Base-by-base conservation (phyloP, 2,113 vertebrate species). In the Solenodon paradoxus region DNA sequence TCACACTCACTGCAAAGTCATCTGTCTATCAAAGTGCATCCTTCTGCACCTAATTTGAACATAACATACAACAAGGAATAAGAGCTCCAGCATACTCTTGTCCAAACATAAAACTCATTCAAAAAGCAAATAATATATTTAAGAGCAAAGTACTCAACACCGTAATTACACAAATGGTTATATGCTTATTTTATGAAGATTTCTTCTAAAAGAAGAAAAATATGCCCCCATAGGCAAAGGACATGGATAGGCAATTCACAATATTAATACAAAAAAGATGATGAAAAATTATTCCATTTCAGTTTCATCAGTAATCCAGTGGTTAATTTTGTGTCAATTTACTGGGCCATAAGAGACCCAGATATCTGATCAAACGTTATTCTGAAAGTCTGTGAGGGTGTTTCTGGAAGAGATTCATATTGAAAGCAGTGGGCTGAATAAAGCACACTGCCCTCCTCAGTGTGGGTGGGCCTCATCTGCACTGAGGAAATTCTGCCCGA, bases 11-110 rank as follows among this genome's bases (percentile, higher is more conserved):
- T 61, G 45, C 26, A 2, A 16, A 38, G 42, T 32, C 82, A 4
- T 1, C 59, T 83, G n/a, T 49, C 77, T 38, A 0, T 28, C 28
- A 24, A 0, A 13, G 5, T 2, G 2, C 8, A 5, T 4, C 8
- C 32, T 51, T 35, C 59, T 42, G 35, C 26, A 15, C 26, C 61
- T 28, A 22, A 38, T 24, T 32, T 51, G 20, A 32, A 42, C 26
- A 7, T 12, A 24, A 59, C 20, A 12, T 10, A 30, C 30, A 82
- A 24, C 9, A 49, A 28, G 40, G 26, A 40, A 10, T 19, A 0
- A 16, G 42, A 61, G 42, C 71, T 28, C 79, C 17, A 35, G n/a
- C 40, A 32, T 1, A 0, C 11, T 51, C 55, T 53, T 24, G 16
- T 19, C 83, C 83, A 35, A 0, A 17, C 40, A 32, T 3, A 66